A percentile compares a stretch with the other conserved stretches of the same genome.
These are phyloP conservation scores for Musca vetustissima DNA, from an alignment of 1,140 invertebrate genomes.

Conservation along the genomic window DNA sequence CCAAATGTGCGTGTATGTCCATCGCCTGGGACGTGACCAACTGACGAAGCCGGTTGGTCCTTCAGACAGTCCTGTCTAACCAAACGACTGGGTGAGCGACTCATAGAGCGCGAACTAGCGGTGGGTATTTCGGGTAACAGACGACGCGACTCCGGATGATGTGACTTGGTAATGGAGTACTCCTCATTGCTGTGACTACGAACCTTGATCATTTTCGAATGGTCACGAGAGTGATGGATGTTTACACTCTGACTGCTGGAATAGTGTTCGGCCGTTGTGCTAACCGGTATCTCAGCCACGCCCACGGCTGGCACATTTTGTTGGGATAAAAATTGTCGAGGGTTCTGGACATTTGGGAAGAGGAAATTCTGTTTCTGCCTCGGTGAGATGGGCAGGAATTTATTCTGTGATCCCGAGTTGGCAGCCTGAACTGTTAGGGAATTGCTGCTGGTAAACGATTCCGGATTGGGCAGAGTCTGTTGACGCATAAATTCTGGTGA, in stretches of 20 bases:
- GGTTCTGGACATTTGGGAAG: conserved; percentile 52
- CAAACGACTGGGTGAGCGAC: conserved; percentile 48
- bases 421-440: conserved; percentile 40
- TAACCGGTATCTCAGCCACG: conserved; percentile 35
- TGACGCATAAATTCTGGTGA: conserved; percentile 54
- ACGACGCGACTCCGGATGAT: conserved; percentile 41
- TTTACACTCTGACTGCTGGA: conserved; percentile 55
- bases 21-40: not conserved
- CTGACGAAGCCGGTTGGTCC: conserved; percentile 34
- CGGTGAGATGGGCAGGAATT: conserved; percentile 54
- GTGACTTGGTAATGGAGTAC: conserved; percentile 46
- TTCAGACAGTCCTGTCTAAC: conserved; percentile 53
- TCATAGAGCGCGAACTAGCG: conserved; percentile 31
- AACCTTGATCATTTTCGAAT: conserved; percentile 55
- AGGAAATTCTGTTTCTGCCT: conserved; percentile 54
- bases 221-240: conserved; percentile 48
- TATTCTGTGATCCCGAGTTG: conserved; percentile 32
- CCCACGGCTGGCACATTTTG: conserved; percentile 51
- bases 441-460: conserved; percentile 46
- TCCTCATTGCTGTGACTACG: conserved; percentile 56
- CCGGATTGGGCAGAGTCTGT: conserved; percentile 53
- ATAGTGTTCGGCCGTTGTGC: conserved; percentile 46
- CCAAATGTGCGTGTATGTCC: conserved; percentile 43
- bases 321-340: conserved; percentile 51
- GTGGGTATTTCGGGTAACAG: conserved; percentile 52